A percentile compares a stretch with the other conserved stretches of the same genome.
These are phyloP conservation scores for Drosophila punjabiensis DNA, from an alignment of 1,140 invertebrate genomes.

Conservation along the genomic window DNA sequence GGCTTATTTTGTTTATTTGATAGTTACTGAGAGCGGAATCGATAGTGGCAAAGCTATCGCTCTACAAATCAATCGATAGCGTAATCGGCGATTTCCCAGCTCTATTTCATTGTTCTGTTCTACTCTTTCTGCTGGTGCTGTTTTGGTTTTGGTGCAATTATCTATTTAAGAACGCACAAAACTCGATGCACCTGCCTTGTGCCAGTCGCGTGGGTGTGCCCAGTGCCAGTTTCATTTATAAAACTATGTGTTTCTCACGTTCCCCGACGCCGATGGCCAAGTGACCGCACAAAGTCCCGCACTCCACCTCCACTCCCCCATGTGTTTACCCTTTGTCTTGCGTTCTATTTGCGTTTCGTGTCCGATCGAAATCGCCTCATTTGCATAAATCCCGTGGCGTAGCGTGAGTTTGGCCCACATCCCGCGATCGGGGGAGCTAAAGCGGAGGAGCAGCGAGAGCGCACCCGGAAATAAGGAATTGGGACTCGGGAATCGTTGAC, in stretches of 20 bases:
- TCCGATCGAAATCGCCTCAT: slow-evolving; percentile 52
- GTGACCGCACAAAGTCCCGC: slow-evolving; percentile 45
- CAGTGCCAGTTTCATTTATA: slow-evolving; percentile 54
- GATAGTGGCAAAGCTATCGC: neutral
- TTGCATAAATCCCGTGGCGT: slow-evolving; percentile 58
- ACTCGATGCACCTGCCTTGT: slow-evolving; percentile 40
- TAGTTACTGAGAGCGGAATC: too few relatives aligned
- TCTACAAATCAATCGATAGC: neutral
- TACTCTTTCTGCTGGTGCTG: slow-evolving; percentile 60
- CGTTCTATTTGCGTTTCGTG: slow-evolving; percentile 69
- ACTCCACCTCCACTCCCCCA: slow-evolving; percentile 39
- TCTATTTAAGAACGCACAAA: slow-evolving; percentile 52
- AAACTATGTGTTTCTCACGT: slow-evolving; percentile 58
- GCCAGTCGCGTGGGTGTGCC: slow-evolving; percentile 17
- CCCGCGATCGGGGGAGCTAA: slow-evolving; percentile 14
- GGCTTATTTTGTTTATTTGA: too few relatives aligned
- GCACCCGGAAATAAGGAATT: slow-evolving; percentile 26
- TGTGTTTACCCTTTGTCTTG: slow-evolving; percentile 78
- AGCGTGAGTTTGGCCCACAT: slow-evolving; percentile 33
- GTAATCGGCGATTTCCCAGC: neutral
- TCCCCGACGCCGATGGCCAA: slow-evolving; percentile 23
- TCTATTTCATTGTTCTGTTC: slow-evolving; percentile 43
- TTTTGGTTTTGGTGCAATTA: slow-evolving; percentile 74
- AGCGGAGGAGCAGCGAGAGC: slow-evolving; percentile 7
- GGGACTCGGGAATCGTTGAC: slow-evolving; percentile 53